Conservation (phyloP, 2,888 invertebrate species). For the Pyrocoelia pectoralis region DNA sequence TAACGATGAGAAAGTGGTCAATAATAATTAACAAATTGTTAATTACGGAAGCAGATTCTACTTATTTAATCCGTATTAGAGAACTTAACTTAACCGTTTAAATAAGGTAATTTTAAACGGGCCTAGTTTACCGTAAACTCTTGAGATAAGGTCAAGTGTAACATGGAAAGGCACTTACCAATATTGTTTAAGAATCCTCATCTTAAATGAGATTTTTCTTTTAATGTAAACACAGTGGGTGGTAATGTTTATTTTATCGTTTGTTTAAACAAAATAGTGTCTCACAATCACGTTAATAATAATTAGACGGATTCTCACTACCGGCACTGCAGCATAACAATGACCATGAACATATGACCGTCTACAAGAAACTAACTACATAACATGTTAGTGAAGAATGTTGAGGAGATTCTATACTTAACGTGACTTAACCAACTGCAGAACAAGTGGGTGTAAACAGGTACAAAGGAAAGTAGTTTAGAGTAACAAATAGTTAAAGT, state of each 20-base stretch:
- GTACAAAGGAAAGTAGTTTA: slow-evolving; percentile 44
- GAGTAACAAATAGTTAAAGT: slow-evolving; percentile 15
- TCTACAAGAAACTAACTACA: slow-evolving; percentile 38
- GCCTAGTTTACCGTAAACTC: slow-evolving; percentile 6
- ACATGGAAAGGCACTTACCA: slow-evolving; percentile 48
- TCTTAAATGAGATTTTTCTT: slow-evolving; percentile 29
- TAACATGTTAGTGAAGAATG: slow-evolving; percentile 30
- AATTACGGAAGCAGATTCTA: too few species aligned
- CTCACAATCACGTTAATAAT: background rate
- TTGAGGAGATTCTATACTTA: slow-evolving; percentile 39
- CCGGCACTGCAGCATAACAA: slow-evolving; percentile 10
- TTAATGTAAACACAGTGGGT: background rate
- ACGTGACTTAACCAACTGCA: slow-evolving; percentile 37
- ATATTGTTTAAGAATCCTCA: slow-evolving; percentile 56
- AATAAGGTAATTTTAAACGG: background rate
- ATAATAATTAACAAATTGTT: background rate
- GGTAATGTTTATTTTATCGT: slow-evolving; percentile 3
- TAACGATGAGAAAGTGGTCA: background rate
- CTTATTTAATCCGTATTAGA: too few species aligned
- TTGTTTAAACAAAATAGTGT: background rate
- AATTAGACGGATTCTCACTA: slow-evolving; percentile 2
- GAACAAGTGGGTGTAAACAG: slow-evolving; percentile 45
- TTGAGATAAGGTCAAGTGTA: slow-evolving; percentile 9
- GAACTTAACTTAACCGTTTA: background rate
- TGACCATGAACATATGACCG: slow-evolving; percentile 40